Conservation (phyloP, 2,797 vertebrate species). For the Salmo trutta region DNA sequence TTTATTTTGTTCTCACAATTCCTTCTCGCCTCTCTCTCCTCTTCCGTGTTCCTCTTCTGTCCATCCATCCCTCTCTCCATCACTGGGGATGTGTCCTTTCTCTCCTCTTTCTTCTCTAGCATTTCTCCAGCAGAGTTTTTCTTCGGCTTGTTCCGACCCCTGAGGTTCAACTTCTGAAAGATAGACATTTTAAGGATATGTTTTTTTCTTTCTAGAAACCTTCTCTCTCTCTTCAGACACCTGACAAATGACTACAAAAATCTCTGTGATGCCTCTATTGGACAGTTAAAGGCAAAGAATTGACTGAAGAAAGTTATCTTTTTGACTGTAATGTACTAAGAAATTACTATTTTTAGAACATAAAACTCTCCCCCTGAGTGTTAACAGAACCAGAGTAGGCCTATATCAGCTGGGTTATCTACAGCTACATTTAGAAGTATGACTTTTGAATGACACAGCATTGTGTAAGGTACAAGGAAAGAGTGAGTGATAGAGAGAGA, state of each 20-base stretch:
- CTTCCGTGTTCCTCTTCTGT: conserved; percentile 16
- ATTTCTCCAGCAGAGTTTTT: conserved; percentile 56
- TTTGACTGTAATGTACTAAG: conserved; percentile 56
- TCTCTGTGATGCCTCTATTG: conserved; percentile 59
- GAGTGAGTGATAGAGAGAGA: conserved; percentile 53
- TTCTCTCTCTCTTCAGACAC: conserved; percentile 60
- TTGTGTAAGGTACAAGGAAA: conserved; percentile 43
- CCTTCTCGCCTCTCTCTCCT: conserved; percentile 17
- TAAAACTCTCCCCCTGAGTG: conserved; percentile 46
- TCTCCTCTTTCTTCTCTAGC: conserved; percentile 36
- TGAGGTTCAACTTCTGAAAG: conserved; percentile 77
- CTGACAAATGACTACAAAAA: conserved; percentile 71
- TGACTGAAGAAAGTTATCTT: conserved; percentile 2
- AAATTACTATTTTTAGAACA: neutral
- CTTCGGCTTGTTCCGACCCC: conserved; percentile 72
- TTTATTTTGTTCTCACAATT: conserved; percentile 34
- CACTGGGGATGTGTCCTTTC: conserved; percentile 59
- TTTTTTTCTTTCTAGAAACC: conserved; percentile 43
- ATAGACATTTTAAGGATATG: conserved; percentile 50
- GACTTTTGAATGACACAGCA: conserved; percentile 53
- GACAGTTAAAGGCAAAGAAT: conserved; percentile 40
- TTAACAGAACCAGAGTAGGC: conserved; percentile 16
- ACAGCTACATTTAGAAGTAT: conserved; percentile 63
- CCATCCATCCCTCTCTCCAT: conserved; percentile 67
- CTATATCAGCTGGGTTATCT: conserved; percentile 58